A percentile compares a stretch with the other conserved stretches of the same genome.
phyloP scores from a whole-genome alignment of 2,888 invertebrate species.

The Leptinotarsa tumamoca region DNA sequence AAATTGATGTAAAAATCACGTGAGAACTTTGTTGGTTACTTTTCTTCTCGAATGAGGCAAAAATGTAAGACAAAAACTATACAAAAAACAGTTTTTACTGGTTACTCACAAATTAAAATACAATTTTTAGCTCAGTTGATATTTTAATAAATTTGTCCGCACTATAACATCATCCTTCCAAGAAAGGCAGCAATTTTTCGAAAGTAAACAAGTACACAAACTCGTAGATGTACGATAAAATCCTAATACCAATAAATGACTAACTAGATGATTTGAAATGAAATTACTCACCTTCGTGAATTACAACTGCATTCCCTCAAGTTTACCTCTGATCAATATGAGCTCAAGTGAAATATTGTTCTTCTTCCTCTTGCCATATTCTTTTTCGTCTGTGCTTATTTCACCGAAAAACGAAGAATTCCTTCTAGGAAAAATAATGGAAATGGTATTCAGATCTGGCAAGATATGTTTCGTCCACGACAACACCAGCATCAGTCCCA shows the following conservation, averaged over 20 bases:
- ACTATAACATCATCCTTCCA: too few relatives aligned
- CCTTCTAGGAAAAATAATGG: not conserved
- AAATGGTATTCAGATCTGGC: not conserved
- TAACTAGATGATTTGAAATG: too few relatives aligned
- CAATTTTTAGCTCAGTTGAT: not conserved
- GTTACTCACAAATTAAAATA: not conserved
- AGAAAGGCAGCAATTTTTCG: not conserved
- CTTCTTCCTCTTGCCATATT: not conserved
- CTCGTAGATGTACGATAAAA: not conserved
- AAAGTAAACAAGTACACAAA: not conserved
- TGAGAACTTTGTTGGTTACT: too few relatives aligned
- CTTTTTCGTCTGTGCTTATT: not conserved
- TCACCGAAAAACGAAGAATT: not conserved
- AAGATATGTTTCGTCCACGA: constrained; percentile 15
- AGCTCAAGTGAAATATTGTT: not conserved
- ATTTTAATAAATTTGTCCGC: too few relatives aligned
- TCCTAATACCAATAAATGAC: too few relatives aligned
- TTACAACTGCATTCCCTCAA: not conserved
- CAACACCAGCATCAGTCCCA: not conserved
- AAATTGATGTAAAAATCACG: too few relatives aligned
- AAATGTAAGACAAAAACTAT: too few relatives aligned
- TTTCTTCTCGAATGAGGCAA: too few relatives aligned
- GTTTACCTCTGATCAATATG: not conserved
- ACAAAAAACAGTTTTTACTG: too few relatives aligned
- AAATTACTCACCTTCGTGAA: too few relatives aligned